Evolutionary conservation across 2,888 invertebrate genomes (phyloP), one percentile per base, ranked within the genome.

Genomic region (Apotomis capreana): DNA sequence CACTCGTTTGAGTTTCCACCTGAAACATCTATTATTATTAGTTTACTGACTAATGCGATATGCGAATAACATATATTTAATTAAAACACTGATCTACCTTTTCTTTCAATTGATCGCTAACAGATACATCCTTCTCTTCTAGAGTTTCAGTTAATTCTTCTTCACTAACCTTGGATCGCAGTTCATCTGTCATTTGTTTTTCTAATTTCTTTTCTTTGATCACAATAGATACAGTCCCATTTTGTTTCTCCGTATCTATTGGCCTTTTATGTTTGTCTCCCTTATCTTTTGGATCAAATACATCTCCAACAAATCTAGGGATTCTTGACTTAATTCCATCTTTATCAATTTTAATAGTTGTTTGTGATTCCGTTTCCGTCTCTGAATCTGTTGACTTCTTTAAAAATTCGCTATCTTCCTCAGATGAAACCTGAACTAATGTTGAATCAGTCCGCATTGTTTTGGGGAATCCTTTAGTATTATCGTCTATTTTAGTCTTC

Each of bases 351-450:
- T 91, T 93, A 0, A 93, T 83, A 9, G 93, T 93, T 2, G 90
- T 92, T 77, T 94, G 93, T 1, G 94, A 93, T 80, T 94, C 94
- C n/a, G 93, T 94, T 79, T 94, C 94, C 37, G 93, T 94, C 81
- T 94, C 94, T 0, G 94, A 94, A 76, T 94, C 94, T 1, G 93
- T 94, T 1, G 94, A 94, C 79, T 94, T 94, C 75, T 94, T 94
- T 52, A 93, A 82, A 74, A 92, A 93, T 71, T 94, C 94, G 68
- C 89, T 94, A 71, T 94, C 94, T 86, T 94, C 94, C 80, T 94
- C 94, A 1, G 94, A 94, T 40, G 93, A 94, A 54, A 94, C 89
- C 81, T 94, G 94, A 0, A 94, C 94, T 62, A 94, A 84, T 6
- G 94, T 94, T 10, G 94, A 94, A 77, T 94, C 94, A 8, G 94